phyloP scores from a whole-genome alignment of 2,797 vertebrate species.

The Enteromius unitaeniatus region DNA sequence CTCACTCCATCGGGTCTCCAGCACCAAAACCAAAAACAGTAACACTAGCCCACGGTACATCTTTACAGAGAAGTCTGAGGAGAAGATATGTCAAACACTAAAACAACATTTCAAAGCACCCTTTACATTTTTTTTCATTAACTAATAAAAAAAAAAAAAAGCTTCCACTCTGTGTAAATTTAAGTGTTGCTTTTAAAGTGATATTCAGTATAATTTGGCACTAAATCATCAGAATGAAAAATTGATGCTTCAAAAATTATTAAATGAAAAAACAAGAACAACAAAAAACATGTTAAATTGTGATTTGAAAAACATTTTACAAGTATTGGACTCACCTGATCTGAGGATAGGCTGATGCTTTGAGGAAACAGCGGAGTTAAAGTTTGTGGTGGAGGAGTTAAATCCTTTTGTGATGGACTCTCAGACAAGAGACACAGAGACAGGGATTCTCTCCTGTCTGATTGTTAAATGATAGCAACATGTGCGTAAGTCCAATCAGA shows the following conservation, averaged over 20 bases:
- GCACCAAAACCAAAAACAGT: constrained; percentile 77
- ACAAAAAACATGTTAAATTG: not conserved
- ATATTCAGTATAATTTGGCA: not conserved
- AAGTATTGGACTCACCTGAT: constrained; percentile 49
- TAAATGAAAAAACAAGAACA: not conserved
- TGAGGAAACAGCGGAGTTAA: constrained; percentile 12
- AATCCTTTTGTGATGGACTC: constrained; percentile 39
- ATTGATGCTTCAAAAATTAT: not conserved
- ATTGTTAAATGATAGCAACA: constrained; percentile 76
- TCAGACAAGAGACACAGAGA: constrained; percentile 50
- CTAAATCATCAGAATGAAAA: not conserved
- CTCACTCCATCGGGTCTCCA: constrained; percentile 76
- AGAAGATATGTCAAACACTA: constrained; percentile 28
- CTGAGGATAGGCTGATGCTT: not conserved
- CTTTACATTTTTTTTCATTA: no score
- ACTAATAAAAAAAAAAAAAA: no score
- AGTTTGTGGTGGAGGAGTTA: constrained; percentile 21
- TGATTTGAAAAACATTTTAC: not conserved
- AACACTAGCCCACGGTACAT: constrained; percentile 81
- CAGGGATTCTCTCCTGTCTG: constrained; percentile 61
- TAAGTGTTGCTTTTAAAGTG: not conserved
- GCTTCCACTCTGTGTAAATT: no score
- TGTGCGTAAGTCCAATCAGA: constrained; percentile 81
- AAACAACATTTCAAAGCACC: not conserved
- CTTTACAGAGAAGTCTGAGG: constrained; percentile 69